A percentile compares a stretch with the other conserved stretches of the same genome.
These are phyloP conservation scores for Odontomyia ornata DNA, from an alignment of 2,888 invertebrate species.

Conservation along the genomic window DNA sequence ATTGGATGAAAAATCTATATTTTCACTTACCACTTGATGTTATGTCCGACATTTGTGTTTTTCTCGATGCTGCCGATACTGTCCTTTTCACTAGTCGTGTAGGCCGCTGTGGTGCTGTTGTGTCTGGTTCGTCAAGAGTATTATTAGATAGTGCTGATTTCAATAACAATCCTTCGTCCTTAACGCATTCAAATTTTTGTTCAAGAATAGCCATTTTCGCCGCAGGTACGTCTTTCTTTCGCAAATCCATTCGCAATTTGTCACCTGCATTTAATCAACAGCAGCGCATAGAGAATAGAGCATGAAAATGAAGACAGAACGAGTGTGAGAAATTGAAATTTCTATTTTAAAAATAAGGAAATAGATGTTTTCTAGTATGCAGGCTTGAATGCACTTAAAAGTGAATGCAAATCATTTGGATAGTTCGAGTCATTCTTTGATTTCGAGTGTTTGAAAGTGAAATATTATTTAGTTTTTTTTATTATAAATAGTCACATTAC, in stretches of 20 bases:
- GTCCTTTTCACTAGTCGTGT: constrained; percentile 65
- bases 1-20: not conserved
- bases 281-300: not conserved
- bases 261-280: constrained; percentile 72
- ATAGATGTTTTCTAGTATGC: not conserved
- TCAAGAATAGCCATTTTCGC: constrained; percentile 76
- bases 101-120: constrained; percentile 61
- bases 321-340: not conserved
- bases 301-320: constrained; percentile 10
- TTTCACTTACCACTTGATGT: constrained; percentile 44
- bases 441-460: no score
- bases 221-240: constrained; percentile 81
- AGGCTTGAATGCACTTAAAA: no score
- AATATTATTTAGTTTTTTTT: no score
- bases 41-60: constrained; percentile 56
- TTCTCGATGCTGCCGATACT: constrained; percentile 58
- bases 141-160: constrained; percentile 71
- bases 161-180: constrained; percentile 79
- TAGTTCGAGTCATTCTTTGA: no score
- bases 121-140: constrained; percentile 65
- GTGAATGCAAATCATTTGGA: no score
- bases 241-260: constrained; percentile 81
- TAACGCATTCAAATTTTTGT: constrained; percentile 87
- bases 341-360: not conserved
- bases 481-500: no score